These are phyloP conservation scores for Fragum sueziense DNA, from an alignment of 2,888 invertebrate genomes.

Conservation along the genomic window DNA sequence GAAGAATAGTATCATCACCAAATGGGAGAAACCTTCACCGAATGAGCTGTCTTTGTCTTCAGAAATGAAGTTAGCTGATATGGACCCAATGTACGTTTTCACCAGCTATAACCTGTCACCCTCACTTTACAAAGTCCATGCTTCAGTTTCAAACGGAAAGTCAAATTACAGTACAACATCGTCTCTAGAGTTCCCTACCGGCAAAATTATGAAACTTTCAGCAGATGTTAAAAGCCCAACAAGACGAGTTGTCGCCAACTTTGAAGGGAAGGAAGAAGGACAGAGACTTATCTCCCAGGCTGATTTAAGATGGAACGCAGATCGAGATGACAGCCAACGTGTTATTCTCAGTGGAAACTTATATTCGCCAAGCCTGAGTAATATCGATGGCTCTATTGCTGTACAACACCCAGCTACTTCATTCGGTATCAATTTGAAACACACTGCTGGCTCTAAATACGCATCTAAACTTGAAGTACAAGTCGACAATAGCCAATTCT, in stretches of 20 bases:
- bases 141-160: constrained; percentile 48
- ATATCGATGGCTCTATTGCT: constrained; percentile 57
- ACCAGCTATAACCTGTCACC: constrained; percentile 60
- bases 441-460: constrained; percentile 53
- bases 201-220: constrained; percentile 46
- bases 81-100: constrained; percentile 52
- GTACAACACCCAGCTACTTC: constrained; percentile 56
- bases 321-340: constrained; percentile 58
- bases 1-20: constrained; percentile 56
- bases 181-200: constrained; percentile 49
- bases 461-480: constrained; percentile 57
- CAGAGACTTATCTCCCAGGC: constrained; percentile 52
- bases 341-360: constrained; percentile 51
- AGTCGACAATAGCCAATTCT: constrained; percentile 52
- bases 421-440: constrained; percentile 56
- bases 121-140: constrained; percentile 54
- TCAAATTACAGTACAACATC: constrained; percentile 52
- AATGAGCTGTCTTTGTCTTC: constrained; percentile 57
- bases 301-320: constrained; percentile 70
- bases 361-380: constrained; percentile 30
- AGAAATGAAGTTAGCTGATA: constrained; percentile 53
- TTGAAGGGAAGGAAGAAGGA: constrained; percentile 53
- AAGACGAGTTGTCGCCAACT: constrained; percentile 58
- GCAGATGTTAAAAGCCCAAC: constrained; percentile 60
- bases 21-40: constrained; percentile 49